These are phyloP conservation scores for Ptilorrhoa leucosticta DNA, from an alignment of 2,113 vertebrate species.

Conservation along the genomic window DNA sequence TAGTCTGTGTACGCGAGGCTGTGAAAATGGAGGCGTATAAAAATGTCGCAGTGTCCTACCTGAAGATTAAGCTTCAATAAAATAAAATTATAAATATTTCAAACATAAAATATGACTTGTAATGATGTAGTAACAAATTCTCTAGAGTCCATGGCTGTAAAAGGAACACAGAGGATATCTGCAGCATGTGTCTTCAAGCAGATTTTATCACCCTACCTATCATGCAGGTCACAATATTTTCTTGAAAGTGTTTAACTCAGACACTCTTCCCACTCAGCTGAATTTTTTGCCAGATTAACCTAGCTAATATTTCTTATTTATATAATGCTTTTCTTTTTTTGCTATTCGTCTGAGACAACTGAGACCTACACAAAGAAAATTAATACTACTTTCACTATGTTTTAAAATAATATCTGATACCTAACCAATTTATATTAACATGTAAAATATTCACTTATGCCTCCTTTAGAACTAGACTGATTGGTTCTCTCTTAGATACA, in stretches of 20 bases:
- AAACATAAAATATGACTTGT: conserved; percentile 43
- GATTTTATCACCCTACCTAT: not conserved
- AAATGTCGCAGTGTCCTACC: conserved; percentile 44
- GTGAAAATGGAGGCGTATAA: conserved; percentile 55
- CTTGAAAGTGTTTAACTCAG: not conserved
- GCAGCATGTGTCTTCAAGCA: not conserved
- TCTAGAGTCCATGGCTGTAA: not conserved
- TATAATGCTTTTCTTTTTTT: not conserved
- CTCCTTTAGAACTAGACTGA: not conserved
- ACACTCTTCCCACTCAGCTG: not conserved
- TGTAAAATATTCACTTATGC: not conserved
- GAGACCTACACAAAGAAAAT: not conserved
- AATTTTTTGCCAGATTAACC: not conserved
- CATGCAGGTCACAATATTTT: not conserved
- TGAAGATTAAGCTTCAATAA: conserved; percentile 58
- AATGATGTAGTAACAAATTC: conserved; percentile 37
- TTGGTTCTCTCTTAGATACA: not conserved
- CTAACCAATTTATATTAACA: not conserved
- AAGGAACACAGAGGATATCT: not conserved
- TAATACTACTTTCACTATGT: not conserved
- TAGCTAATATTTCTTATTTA: not conserved
- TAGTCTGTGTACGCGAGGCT: not conserved
- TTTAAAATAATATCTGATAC: not conserved
- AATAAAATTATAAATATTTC: conserved; percentile 59
- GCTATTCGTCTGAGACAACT: not conserved